Conservation (phyloP, 2,113 vertebrate species). For the Burhinus bistriatus region DNA sequence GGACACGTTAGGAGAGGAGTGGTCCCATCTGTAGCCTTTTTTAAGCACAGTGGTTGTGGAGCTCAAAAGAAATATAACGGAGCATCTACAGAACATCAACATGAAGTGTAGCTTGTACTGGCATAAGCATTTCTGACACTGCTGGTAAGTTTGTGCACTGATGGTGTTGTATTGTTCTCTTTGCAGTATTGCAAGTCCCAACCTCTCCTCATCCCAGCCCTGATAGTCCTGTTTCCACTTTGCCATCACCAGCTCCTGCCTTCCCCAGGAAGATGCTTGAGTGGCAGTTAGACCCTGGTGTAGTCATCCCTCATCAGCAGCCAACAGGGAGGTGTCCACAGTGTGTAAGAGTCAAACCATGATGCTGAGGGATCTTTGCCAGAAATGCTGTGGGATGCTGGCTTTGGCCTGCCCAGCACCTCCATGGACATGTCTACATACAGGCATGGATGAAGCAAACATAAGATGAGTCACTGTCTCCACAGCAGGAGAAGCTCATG, state of each 20-base stretch:
- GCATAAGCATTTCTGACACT: neutral
- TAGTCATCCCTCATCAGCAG: neutral
- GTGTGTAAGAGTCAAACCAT: neutral
- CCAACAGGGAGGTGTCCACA: neutral
- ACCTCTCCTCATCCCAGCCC: neutral
- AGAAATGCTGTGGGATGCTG: rapidly evolving
- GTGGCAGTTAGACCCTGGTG: neutral
- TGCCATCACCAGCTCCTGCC: neutral
- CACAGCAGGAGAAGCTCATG: neutral
- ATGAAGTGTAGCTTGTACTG: neutral
- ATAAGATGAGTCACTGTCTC: neutral
- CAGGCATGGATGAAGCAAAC: neutral
- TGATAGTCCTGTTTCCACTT: neutral
- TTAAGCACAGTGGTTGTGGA: neutral
- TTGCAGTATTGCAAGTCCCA: neutral
- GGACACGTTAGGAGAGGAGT: neutral
- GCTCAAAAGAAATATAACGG: neutral
- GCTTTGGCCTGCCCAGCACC: neutral
- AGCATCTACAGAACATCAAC: neutral
- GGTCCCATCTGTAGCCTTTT: neutral
- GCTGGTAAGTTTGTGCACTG: neutral
- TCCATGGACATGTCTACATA: neutral
- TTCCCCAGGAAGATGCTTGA: neutral
- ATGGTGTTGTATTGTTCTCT: neutral
- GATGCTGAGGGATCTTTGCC: neutral